Evolutionary conservation across 1,140 invertebrate species (phyloP).

Genomic region (Hyles vespertilio): DNA sequence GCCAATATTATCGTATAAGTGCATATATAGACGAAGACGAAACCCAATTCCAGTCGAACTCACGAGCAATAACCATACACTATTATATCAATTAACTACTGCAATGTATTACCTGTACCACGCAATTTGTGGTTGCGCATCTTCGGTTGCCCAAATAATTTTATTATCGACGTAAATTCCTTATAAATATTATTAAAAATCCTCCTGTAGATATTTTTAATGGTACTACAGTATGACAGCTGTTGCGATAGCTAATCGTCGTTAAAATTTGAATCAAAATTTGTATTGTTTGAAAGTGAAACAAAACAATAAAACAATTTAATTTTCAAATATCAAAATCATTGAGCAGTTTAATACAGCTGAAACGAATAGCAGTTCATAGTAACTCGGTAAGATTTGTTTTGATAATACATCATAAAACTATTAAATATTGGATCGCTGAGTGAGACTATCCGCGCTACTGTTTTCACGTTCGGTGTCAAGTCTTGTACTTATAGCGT

Average conservation of each 20-base stretch:
- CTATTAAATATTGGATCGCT: conserved; percentile 76
- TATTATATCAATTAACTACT: conserved; percentile 30
- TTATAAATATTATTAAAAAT: no score
- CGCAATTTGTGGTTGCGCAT: conserved; percentile 2
- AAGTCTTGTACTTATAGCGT: conserved; percentile 20
- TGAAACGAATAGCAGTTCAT: conserved; percentile 64
- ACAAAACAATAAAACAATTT: conserved; percentile 1
- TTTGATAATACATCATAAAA: conserved; percentile 78
- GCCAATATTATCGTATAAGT: conserved; percentile 16
- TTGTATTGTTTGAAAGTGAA: no score
- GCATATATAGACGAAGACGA: conserved; percentile 17
- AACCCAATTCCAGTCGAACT: conserved; percentile 27
- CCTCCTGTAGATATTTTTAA: no score
- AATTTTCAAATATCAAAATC: conserved; percentile 52
- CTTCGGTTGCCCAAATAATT: no score
- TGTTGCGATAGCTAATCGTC: no score
- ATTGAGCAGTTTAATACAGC: conserved; percentile 37
- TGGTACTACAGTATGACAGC: no score
- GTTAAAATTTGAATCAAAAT: no score
- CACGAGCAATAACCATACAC: conserved; percentile 19
- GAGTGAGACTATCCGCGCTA: conserved; percentile 73
- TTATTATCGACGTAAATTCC: no score
- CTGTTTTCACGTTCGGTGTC: conserved; percentile 50
- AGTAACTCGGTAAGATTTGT: conserved; percentile 71
- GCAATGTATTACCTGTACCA: conserved; percentile 13